Evolutionary conservation across 2,888 invertebrate genomes (phyloP).

Genomic region (Gymnosoma rotundatum): DNA sequence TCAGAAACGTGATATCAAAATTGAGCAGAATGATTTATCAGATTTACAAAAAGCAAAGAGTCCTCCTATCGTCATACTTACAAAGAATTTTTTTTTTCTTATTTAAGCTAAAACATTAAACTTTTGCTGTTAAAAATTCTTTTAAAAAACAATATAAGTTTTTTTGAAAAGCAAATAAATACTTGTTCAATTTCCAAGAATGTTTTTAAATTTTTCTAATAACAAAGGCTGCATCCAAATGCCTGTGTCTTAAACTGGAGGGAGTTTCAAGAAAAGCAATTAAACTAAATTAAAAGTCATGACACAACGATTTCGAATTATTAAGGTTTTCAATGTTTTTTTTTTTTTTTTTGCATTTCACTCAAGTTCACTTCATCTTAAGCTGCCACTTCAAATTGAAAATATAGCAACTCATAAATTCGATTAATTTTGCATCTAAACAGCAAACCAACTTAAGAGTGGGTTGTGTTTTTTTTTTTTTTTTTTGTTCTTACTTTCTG

Average conservation of each 20-base stretch:
- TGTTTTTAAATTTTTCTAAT: slow-evolving; percentile 23
- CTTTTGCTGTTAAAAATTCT: not conserved
- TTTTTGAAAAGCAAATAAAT: not conserved
- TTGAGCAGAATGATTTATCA: no score
- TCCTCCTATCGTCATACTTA: no score
- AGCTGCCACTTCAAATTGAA: slow-evolving; percentile 37
- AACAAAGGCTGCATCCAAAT: not conserved
- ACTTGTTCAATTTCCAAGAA: slow-evolving; percentile 29
- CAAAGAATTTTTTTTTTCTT: no score
- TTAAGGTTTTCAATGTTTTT: slow-evolving; percentile 21
- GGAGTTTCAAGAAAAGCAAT: slow-evolving; percentile 44
- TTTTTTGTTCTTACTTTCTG: not conserved
- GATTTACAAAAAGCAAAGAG: no score
- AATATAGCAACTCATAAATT: slow-evolving; percentile 66
- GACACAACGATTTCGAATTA: slow-evolving; percentile 49
- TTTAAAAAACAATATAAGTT: not conserved
- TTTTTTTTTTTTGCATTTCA: not conserved
- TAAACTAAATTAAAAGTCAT: slow-evolving; percentile 61
- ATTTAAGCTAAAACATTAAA: no score
- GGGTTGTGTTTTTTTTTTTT: slow-evolving; percentile 11
- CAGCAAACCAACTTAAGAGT: slow-evolving; percentile 42
- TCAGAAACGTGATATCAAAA: no score
- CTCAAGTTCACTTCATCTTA: slow-evolving; percentile 17
- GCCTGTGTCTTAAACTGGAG: not conserved
- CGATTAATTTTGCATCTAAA: slow-evolving; percentile 67